phyloP scores from a whole-genome alignment of 2,113 vertebrate species.

The Serinus canaria region DNA sequence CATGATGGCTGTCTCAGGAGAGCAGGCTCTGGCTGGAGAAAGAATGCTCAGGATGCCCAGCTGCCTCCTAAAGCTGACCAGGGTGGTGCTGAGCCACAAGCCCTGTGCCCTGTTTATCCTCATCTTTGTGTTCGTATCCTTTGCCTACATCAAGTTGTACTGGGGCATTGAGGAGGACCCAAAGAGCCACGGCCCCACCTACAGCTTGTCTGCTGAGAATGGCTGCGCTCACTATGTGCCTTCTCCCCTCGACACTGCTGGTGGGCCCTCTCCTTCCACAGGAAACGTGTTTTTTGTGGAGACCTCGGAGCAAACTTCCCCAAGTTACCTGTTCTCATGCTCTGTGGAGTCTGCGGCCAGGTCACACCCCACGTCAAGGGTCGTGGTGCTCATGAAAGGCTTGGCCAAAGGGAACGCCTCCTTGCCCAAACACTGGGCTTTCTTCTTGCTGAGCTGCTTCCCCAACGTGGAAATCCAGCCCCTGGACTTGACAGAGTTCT shows the following conservation, averaged over 20 bases:
- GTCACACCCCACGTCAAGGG: conserved; percentile 24
- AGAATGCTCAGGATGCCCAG: not conserved
- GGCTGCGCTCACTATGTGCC: not conserved
- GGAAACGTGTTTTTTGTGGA: conserved; percentile 73
- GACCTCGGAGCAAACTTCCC: conserved; percentile 60
- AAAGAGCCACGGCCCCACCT: not conserved
- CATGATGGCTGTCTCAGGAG: not conserved
- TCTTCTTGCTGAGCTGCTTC: conserved; percentile 70
- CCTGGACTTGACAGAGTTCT: conserved; percentile 65
- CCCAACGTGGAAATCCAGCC: conserved; percentile 51
- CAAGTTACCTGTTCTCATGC: conserved; percentile 70
- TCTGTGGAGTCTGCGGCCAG: conserved; percentile 75
- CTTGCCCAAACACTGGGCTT: conserved; percentile 36
- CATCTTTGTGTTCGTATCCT: not conserved
- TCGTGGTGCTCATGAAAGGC: conserved; percentile 72
- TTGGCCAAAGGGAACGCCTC: not conserved
- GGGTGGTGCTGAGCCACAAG: not conserved
- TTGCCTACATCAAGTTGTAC: not conserved
- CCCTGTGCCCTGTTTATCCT: not conserved
- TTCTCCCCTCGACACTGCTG: rapidly evolving
- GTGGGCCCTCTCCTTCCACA: rapidly evolving
- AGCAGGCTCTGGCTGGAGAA: not conserved
- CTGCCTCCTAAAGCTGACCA: not conserved
- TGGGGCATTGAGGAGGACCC: not conserved
- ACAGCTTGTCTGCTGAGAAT: not conserved